Evolutionary conservation across 2,113 vertebrate genomes (phyloP), one percentile per base, ranked within the genome.

Genomic region (Nipponia nippon): DNA sequence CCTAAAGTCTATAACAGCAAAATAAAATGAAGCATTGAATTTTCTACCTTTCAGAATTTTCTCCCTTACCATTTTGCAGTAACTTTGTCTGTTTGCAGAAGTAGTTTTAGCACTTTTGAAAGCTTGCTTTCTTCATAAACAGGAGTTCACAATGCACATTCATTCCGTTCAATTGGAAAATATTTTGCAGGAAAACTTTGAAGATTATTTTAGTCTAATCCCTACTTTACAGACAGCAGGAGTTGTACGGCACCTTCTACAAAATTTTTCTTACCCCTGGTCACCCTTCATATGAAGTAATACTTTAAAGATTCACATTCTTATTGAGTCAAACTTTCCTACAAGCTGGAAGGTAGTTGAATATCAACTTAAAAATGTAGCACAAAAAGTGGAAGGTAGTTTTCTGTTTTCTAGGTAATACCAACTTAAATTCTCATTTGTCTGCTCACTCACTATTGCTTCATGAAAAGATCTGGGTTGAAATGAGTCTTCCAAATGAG

Each of bases 1-100:
- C 47, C 75, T 83, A 27, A 92, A 83, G 61, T 95, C 81, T 96
- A 75, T 96, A 96, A 82, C 22, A 44, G 76, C 61, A 72, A 56
- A 93, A 93, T 46, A 88, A 75, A 89, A 90, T 61, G 61, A 79
- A 65, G 36, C 61, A 16, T 12, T 56, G 34, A 46, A 44, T 50
- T 76, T 53, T 80, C 69, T 38, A 27, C 8, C 58, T 53, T 53
- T 80, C 69, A 27, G 20, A 70, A n/a, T 83, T 76, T 82, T 78
- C 17, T 82, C 29, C 63, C 8, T 83, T 76, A 34, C 17, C n/a
- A 55, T 18, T 66, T 90, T 30, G 38, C 42, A 46, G 50, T 67
- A 79, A 56, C 49, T 89, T 66, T 30, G 11, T 34, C 47, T 65
- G 36, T 83, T 79, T 94, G 19, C 12, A 84, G 13, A n/a, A 52